Evolutionary conservation across 2,797 vertebrate genomes (phyloP), one percentile per base, ranked within the genome.

Genomic region (Alca torda): DNA sequence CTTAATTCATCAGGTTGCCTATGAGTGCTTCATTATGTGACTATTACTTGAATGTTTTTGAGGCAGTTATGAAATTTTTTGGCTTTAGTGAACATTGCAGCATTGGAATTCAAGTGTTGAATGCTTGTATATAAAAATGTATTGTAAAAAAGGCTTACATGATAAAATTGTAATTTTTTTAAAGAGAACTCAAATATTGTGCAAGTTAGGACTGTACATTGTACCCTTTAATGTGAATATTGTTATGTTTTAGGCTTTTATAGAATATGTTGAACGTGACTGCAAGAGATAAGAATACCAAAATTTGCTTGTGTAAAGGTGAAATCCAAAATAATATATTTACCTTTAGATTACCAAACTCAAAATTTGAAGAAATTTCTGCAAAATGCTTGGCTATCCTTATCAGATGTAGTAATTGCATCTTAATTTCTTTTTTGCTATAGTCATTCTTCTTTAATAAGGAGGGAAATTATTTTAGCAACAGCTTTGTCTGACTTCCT

Each of bases 401-500:
- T 75, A 76, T 16, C 20, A 64, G 45, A 54, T 39, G 9, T 56
- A 28, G 28, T 54, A 90, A 73, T 79, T 90, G 2, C 14, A 35
- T 54, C n/a, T 64, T 65, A 30, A 37, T 72, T 80, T 78, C 10
- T 61, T 54, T 77, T 87, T 64, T 84, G 24, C 13, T 41, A 3
- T 70, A 37, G 35, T 76, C 80, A 48, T 61, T 75, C 46, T 35
- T 24, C 48, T 84, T 83, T 51, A 93, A 70, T 77, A 91, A 81
- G 16, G 65, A 78, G 7, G 48, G 35, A 56, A 39, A 9, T 33
- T 35, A 60, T 72, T 89, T 97, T 97, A 97, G 84, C 91, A 97
- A 89, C 94, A 82, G 64, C 91, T 97, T 96, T 96, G 95, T 95
- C 94, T 87, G 69, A 61, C 82, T 89, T 96, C 61, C 59, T 91